phyloP scores from a whole-genome alignment of 2,113 vertebrate genomes.

The Saguinus midas region DNA sequence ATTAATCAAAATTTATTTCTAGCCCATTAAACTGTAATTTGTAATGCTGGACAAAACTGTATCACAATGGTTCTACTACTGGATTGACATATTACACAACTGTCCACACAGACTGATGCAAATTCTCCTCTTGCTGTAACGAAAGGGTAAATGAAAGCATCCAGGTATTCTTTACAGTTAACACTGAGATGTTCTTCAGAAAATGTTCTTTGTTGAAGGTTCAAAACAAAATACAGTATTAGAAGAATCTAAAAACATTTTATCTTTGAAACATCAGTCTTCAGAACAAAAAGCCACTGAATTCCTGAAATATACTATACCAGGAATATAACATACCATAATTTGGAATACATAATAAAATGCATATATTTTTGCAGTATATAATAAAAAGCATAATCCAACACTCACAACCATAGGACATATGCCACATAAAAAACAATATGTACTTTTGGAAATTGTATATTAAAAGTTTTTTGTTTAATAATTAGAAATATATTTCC shows the following conservation, averaged over 20 bases:
- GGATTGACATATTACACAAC: not conserved
- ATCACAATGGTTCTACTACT: not conserved
- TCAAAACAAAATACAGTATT: constrained; percentile 49
- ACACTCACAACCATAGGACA: not conserved
- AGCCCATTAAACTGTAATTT: not conserved
- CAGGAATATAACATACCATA: constrained; percentile 8
- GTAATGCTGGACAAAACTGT: not conserved
- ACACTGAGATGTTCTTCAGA: not conserved
- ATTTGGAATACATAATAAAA: constrained; percentile 45
- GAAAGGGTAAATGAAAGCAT: not conserved
- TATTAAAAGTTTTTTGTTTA: not conserved
- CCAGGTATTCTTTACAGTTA: not conserved
- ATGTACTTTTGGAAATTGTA: not conserved
- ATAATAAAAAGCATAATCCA: not conserved
- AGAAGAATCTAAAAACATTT: constrained; percentile 22
- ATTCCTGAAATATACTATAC: constrained; percentile 8
- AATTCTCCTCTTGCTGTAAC: not conserved
- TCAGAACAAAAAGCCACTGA: not conserved
- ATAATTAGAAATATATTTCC: constrained; percentile 25
- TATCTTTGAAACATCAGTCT: constrained; percentile 10
- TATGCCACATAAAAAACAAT: not conserved
- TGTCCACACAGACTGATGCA: not conserved
- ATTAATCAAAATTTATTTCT: not conserved
- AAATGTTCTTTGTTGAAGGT: not conserved
- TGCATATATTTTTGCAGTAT: not conserved